A percentile compares a stretch with the other conserved stretches of the same genome.
phyloP scores from a whole-genome alignment of 2,888 invertebrate species.

The Isotomurus palustris region DNA sequence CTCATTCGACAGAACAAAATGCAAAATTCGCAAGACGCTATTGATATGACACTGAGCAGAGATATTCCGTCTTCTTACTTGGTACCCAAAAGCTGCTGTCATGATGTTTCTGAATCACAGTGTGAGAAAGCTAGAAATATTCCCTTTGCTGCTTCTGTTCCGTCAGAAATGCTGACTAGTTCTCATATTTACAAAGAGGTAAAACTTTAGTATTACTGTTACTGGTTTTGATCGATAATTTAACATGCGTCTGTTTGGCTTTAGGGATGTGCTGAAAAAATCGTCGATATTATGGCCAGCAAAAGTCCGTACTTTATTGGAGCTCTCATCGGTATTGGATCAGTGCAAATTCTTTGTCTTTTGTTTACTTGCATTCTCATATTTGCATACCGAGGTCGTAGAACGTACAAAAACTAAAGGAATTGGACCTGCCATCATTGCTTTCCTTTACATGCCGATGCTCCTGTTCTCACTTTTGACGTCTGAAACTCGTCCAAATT shows the following conservation, averaged over 20 bases:
- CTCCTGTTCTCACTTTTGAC: no score
- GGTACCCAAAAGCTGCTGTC: conserved; percentile 42
- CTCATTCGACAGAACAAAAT: conserved; percentile 21
- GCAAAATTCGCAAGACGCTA: conserved; percentile 24
- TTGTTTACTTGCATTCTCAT: conserved; percentile 44
- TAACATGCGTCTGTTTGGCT: not conserved
- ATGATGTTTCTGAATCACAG: conserved; percentile 24
- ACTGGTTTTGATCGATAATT: not conserved
- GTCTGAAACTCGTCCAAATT: no score
- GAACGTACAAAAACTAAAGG: conserved; percentile 31
- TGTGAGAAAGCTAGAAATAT: conserved; percentile 35
- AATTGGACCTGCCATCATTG: no score
- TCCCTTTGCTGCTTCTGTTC: conserved; percentile 33
- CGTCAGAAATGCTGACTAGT: conserved; percentile 30
- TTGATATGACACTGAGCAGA: conserved; percentile 44
- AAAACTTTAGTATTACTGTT: not conserved
- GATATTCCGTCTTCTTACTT: conserved; percentile 29
- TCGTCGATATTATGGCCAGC: conserved; percentile 35
- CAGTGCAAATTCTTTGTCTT: conserved; percentile 39
- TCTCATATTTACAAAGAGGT: conserved; percentile 40
- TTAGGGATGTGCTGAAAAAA: conserved; percentile 43
- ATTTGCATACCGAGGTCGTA: conserved; percentile 39
- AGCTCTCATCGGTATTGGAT: conserved; percentile 38
- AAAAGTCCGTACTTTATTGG: conserved; percentile 39
- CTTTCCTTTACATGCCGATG: no score